Percentiles rank a stretch among this genome's conserved stretches.
These are phyloP conservation scores for Pseudopleuronectes americanus DNA, from an alignment of 2,797 vertebrate genomes.

Conservation along the genomic window DNA sequence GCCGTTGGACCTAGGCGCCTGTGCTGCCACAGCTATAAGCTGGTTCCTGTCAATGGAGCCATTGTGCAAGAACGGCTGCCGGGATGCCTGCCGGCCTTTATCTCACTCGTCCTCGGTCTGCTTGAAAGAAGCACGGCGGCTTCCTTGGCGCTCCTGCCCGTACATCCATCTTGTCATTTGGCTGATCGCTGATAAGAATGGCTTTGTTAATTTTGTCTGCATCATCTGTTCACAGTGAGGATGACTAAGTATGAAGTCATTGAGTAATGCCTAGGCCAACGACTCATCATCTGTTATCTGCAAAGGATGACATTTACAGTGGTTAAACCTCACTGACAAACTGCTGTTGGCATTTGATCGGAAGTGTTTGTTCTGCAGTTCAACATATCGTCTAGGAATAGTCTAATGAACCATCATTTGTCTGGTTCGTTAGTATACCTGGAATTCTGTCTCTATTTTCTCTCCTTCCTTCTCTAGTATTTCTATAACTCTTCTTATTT, in stretches of 20 bases:
- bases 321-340: slow-evolving; percentile 39
- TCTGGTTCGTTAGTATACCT: slow-evolving; percentile 15
- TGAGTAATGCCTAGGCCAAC: slow-evolving; percentile 66
- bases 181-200: slow-evolving; percentile 73
- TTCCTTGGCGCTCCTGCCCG: slow-evolving; percentile 53
- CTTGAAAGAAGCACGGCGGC: slow-evolving; percentile 64
- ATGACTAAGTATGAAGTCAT: slow-evolving; percentile 71
- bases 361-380: slow-evolving; percentile 34
- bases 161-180: slow-evolving; percentile 71
- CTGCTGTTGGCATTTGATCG: slow-evolving; percentile 40
- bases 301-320: slow-evolving; percentile 58
- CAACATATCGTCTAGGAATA: slow-evolving; percentile 18
- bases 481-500: slow-evolving; percentile 1
- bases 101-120: slow-evolving; percentile 55
- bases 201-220: slow-evolving; percentile 71
- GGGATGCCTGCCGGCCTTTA: slow-evolving; percentile 67
- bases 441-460: not conserved
- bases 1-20: slow-evolving; percentile 63
- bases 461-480: slow-evolving; percentile 14
- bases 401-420: slow-evolving; percentile 17
- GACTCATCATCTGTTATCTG: slow-evolving; percentile 63
- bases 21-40: slow-evolving; percentile 66
- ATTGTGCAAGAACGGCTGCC: slow-evolving; percentile 71
- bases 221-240: slow-evolving; percentile 59
- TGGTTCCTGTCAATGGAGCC: slow-evolving; percentile 73